phyloP scores from a whole-genome alignment of 1,140 invertebrate genomes.

The Bathynomus jamesi region DNA sequence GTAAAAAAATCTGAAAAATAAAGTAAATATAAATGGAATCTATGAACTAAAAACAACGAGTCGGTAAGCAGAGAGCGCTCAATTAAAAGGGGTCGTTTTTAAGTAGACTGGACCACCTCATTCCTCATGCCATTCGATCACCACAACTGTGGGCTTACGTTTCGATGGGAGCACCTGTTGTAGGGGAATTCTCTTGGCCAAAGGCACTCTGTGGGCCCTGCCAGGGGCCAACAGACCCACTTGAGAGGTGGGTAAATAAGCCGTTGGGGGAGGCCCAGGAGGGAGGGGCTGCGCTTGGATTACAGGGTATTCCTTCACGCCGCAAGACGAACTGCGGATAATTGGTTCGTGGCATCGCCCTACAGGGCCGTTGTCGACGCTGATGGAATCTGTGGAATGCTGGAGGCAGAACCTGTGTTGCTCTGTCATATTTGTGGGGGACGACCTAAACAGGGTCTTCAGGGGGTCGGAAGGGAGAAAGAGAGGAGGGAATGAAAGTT shows the following conservation, averaged over 20 bases:
- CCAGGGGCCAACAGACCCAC: constrained; percentile 17
- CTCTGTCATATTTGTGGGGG: background rate
- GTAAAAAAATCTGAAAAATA: no score
- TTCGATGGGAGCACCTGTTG: constrained; percentile 48
- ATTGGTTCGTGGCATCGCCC: background rate
- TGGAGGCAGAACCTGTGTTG: background rate
- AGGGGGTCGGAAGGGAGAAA: background rate
- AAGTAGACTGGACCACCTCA: background rate
- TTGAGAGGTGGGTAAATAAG: constrained; percentile 24
- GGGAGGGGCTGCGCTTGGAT: constrained; percentile 30
- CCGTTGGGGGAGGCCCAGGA: constrained; percentile 28
- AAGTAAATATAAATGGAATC: no score
- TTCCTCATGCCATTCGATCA: constrained; percentile 10
- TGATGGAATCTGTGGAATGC: background rate
- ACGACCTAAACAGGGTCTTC: background rate
- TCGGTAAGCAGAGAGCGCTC: no score
- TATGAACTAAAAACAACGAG: no score
- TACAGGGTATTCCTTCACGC: constrained; percentile 23
- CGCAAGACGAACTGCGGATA: background rate
- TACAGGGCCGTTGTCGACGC: background rate
- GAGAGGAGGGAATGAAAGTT: no score
- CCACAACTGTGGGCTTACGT: constrained; percentile 45
- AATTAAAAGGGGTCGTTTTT: no score
- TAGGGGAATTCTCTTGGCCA: constrained; percentile 44
- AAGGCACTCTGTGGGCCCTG: constrained; percentile 34